phyloP scores from a whole-genome alignment of 2,797 vertebrate genomes.

The Merluccius polli region DNA sequence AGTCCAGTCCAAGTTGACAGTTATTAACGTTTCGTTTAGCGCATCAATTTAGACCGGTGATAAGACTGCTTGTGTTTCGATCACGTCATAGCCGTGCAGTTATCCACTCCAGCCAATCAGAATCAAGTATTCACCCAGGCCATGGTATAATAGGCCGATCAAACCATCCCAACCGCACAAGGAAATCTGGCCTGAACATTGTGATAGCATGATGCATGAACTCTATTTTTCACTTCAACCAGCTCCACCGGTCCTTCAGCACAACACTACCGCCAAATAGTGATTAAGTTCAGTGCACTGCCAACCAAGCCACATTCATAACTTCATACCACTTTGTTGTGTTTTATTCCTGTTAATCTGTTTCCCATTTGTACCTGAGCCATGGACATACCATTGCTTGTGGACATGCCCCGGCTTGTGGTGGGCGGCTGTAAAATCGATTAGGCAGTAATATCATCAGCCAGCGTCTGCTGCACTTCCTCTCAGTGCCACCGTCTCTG shows the following conservation, averaged over 20 bases:
- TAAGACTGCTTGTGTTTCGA: no score
- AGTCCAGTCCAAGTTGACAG: no score
- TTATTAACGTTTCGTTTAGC: no score
- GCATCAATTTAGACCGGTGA: no score
- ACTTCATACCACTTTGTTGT: neutral
- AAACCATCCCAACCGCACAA: neutral
- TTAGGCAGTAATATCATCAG: neutral
- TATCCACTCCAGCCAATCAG: no score
- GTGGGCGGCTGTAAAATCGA: neutral
- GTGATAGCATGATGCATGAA: neutral
- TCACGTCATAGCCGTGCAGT: no score
- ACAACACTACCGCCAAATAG: neutral
- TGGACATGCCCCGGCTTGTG: slow-evolving; percentile 4
- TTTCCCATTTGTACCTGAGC: neutral
- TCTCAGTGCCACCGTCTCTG: neutral
- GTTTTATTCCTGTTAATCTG: no score
- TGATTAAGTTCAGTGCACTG: neutral
- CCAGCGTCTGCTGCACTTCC: neutral
- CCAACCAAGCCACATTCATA: neutral
- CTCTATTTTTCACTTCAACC: neutral
- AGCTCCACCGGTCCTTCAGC: neutral
- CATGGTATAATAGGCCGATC: no score
- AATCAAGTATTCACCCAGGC: no score
- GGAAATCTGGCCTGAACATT: neutral
- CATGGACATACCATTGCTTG: neutral